Evolutionary conservation across 2,113 vertebrate genomes (phyloP).

Genomic region (Emydocephalus ijimae): DNA sequence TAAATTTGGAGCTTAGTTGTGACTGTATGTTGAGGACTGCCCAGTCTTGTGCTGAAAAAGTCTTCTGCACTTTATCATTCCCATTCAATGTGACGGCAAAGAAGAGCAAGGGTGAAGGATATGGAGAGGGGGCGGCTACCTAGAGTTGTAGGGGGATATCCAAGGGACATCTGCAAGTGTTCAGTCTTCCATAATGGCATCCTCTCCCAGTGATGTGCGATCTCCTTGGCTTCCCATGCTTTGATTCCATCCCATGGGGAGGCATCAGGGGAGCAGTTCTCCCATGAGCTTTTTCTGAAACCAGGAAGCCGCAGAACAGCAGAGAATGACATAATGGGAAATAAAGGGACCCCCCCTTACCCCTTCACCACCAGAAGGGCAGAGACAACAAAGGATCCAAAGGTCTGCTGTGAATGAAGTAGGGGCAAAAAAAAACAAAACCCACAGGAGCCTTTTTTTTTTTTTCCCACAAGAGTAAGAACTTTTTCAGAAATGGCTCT

Average conservation of each 20-base stretch:
- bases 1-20: no score
- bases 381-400: neutral
- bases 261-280: neutral
- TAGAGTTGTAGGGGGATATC: neutral
- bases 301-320: neutral
- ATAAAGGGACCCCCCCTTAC: neutral
- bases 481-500: neutral
- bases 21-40: no score
- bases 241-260: neutral
- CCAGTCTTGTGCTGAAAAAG: neutral
- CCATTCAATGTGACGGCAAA: neutral
- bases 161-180: neutral
- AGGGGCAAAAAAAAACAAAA: no score
- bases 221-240: neutral
- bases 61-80: neutral
- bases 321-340: neutral
- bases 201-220: neutral
- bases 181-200: neutral
- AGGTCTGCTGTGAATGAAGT: neutral
- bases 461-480: neutral
- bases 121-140: neutral
- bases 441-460: neutral
- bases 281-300: neutral
- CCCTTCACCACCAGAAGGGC: neutral
- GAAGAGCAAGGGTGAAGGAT: neutral